Conservation (phyloP, 2,113 vertebrate genomes). For the Xenopus borealis region DNA sequence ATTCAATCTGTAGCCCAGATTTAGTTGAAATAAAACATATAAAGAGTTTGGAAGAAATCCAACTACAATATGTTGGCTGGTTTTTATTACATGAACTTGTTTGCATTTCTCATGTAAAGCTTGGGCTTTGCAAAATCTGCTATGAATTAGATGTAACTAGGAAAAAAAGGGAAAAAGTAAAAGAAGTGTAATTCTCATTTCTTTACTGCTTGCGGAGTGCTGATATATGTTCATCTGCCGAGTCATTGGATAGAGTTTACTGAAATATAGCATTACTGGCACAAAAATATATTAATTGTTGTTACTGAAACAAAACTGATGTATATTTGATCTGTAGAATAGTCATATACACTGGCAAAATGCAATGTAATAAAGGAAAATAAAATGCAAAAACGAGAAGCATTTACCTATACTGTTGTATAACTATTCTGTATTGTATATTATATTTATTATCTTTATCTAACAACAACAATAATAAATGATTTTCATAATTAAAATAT, state of each 20-base stretch:
- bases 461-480: no score
- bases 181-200: not conserved
- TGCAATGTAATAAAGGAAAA: no score
- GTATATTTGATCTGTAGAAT: no score
- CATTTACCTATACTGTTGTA: no score
- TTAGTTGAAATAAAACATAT: slow-evolving; percentile 41
- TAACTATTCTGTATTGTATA: no score
- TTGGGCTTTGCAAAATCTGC: slow-evolving; percentile 37
- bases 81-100: slow-evolving; percentile 45
- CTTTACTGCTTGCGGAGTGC: not conserved
- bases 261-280: not conserved
- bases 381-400: no score
- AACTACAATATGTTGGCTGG: slow-evolving; percentile 44
- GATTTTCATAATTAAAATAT: no score
- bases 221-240: not conserved
- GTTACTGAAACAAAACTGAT: no score
- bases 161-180: not conserved
- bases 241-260: not conserved
- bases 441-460: no score
- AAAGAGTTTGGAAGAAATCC: slow-evolving; percentile 37
- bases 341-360: no score
- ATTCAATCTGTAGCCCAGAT: slow-evolving; percentile 21
- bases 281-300: not conserved
- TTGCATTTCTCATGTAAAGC: slow-evolving; percentile 46
- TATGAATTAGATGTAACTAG: slow-evolving; percentile 38